Base-by-base conservation (phyloP, 2,113 vertebrate species). In the Vulpes ferrilata region DNA sequence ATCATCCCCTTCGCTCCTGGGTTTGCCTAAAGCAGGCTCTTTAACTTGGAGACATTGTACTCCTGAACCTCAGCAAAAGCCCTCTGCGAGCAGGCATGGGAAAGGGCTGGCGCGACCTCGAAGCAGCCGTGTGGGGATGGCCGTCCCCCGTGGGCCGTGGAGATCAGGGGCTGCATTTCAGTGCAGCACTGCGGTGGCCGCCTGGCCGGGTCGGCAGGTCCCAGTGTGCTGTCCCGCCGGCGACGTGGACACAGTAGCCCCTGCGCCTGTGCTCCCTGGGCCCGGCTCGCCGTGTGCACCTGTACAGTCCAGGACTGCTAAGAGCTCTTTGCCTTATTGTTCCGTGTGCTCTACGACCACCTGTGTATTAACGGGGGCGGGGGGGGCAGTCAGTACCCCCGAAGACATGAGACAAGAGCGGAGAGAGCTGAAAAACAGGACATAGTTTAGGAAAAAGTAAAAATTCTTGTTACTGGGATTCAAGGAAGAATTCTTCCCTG, bases 221-320 rank as follows among this genome's bases (percentile, higher is more conserved):
- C 71, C 69, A 48, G 62, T 65, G 35, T 4, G 1, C 13, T 22
- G 62, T 65, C 78, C 25, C n/a, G 12, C 57, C 59, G 74, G 11
- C 80, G 57, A 83, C 2, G 0, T 1, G 12, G 48, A 19, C 30
- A 16, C 1, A 0, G 1, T 27, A 1, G 12, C 5, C 2, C 4
- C 38, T 5, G 0, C 57, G 2, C 11, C 5, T 22, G 0, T 16
- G 16, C 8, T 27, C 60, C 69, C 13, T 9, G 64, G 64, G 9
- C 64, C 71, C 69, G 38, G 30, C 81, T 32, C 20, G 2, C 2
- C 4, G 2, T 10, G 7, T 7, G 13, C 51, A 11, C 11, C 69
- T 35, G 51, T 23, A 9, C 43, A 0, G 2, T 3, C 0, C 6
- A 65, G 64, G 35, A 65, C 43, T 7, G 5, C 11, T 20, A 7